Conservation (phyloP, 2,888 invertebrate species). For the Galerucella pusilla region DNA sequence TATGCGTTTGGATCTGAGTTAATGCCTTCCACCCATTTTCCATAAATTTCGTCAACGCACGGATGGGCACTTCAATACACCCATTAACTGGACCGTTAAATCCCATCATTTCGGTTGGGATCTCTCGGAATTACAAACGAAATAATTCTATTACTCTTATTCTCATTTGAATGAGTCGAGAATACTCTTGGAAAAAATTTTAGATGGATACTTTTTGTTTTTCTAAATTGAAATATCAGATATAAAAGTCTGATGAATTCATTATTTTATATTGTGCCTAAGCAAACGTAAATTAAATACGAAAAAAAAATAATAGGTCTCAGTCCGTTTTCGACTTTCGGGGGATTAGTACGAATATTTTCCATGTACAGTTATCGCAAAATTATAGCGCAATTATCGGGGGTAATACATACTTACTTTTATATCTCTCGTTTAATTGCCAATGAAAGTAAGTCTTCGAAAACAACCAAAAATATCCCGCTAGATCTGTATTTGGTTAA, state of each 20-base stretch:
- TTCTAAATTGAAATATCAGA: conserved; percentile 3
- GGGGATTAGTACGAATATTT: too few species aligned
- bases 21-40: conserved; percentile 32
- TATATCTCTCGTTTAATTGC: too few species aligned
- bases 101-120: conserved; percentile 27
- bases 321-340: too few species aligned
- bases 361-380: too few species aligned
- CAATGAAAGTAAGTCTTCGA: too few species aligned
- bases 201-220: conserved; percentile 2
- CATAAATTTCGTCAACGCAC: conserved; percentile 32
- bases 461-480: too few species aligned
- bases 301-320: too few species aligned
- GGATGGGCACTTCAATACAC: conserved; percentile 28
- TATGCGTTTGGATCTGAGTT: conserved; percentile 35
- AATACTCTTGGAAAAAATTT: conserved; percentile 7
- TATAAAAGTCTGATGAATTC: background rate
- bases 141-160: conserved; percentile 32
- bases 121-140: conserved; percentile 29
- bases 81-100: conserved; percentile 35
- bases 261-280: too few species aligned
- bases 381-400: too few species aligned
- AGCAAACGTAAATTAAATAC: too few species aligned
- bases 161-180: conserved; percentile 22
- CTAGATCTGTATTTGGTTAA: too few species aligned
- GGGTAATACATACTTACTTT: too few species aligned